Percentiles rank a stretch among this genome's conserved stretches.
phyloP scores from a whole-genome alignment of 2,888 invertebrate species.

The Aleiodes leptofemur region DNA sequence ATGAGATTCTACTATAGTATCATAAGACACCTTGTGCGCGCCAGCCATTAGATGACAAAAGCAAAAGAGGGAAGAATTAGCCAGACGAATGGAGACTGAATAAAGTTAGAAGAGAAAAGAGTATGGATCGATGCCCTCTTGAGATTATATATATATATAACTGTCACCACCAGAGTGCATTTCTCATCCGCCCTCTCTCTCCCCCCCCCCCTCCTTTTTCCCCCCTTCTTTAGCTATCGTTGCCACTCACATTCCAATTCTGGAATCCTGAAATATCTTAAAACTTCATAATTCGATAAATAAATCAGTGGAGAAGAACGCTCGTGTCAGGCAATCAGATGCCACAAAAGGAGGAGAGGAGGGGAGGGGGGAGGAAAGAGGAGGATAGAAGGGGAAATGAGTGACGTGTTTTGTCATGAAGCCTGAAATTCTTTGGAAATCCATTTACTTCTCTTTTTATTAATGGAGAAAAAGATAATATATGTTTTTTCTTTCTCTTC shows the following conservation, averaged over 20 bases:
- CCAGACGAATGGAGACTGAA: conserved; percentile 26
- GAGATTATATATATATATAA: conserved; percentile 65
- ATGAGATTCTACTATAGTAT: conserved; percentile 40
- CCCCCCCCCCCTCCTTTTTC: neutral
- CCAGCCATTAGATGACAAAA: conserved; percentile 46
- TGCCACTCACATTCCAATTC: conserved; percentile 29
- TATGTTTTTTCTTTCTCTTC: neutral
- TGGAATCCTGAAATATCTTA: conserved; percentile 22
- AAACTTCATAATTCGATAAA: conserved; percentile 33
- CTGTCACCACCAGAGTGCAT: conserved; percentile 62
- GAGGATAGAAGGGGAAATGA: neutral
- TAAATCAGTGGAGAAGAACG: conserved; percentile 16
- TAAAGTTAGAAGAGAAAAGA: conserved; percentile 34
- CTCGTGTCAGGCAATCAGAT: conserved; percentile 22
- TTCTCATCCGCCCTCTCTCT: neutral
- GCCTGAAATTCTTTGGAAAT: conserved; percentile 1
- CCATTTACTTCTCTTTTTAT: conserved; percentile 18
- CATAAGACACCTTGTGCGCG: no score
- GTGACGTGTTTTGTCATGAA: conserved; percentile 31
- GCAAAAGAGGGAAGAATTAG: conserved; percentile 41
- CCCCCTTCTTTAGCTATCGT: neutral
- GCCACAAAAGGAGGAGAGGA: no score
- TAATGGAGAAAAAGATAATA: conserved; percentile 6
- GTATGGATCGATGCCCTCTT: conserved; percentile 50
- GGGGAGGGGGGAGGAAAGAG: no score